Base-by-base conservation (phyloP, 2,888 invertebrate species). In the Microchrysa polita region DNA sequence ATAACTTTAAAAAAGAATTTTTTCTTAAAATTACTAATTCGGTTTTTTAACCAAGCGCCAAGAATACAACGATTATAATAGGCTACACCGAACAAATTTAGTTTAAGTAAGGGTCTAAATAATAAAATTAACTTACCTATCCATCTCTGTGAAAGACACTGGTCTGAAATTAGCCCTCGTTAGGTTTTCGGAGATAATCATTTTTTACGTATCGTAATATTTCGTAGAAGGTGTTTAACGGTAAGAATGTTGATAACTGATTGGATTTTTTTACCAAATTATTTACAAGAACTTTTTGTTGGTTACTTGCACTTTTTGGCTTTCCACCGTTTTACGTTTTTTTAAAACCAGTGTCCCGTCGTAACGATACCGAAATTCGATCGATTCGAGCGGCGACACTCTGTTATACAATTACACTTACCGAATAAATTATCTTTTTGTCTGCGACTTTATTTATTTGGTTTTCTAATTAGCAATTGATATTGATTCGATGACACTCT, bases 331-430 rank as follows among this genome's bases (percentile, higher is more conserved):
- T n/a, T n/a, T n/a, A n/a, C n/a, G n/a, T n/a, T n/a, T n/a, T n/a
- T n/a, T 48, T 12, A n/a, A 48, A 48, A 48, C 48, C 48, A 48
- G 16, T 48, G 10, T 48, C 48, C 48, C 48, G 48, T 48, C 12
- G 5, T 4, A 10, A 48, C 48, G 14, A n/a, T n/a, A 7, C 48
- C 48, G 16, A 12, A n/a, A n/a, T 2, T 48, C 16, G 27, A 7
- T 48, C 48, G 16, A 48, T 5, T 34, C 27, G 27, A 12, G 12
- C 48, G 48, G 5, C 12, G 48, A 48, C 48, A 48, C 48, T 48
- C 48, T 48, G 48, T 48, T 48, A n/a, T 12, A n/a, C 48, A 48
- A n/a, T 48, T 48, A n/a, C 48, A 48, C 48, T 48, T 48, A 2
- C 5, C 48, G 48, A 48, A 48, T 48, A n/a, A 48, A 48, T 48